These are phyloP conservation scores for Dolichopus griseipennis DNA, from an alignment of 2,888 invertebrate genomes.

Conservation along the genomic window DNA sequence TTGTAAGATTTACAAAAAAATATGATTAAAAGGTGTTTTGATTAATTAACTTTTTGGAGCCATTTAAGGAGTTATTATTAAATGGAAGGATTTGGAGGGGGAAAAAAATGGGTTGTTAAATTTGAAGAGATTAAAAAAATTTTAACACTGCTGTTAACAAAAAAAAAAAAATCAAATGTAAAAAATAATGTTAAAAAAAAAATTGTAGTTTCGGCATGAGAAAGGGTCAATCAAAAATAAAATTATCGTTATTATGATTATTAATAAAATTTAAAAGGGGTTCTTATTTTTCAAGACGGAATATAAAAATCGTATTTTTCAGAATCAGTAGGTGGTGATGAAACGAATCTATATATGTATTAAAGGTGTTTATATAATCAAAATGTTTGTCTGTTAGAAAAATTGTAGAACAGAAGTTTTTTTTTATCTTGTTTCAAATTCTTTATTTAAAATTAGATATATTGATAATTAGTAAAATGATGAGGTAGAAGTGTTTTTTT, in stretches of 20 bases:
- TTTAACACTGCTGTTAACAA: background rate
- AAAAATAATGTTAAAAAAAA: too few relatives aligned
- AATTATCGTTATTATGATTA: background rate
- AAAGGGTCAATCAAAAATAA: background rate
- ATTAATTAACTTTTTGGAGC: constrained; percentile 4
- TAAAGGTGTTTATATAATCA: too few relatives aligned
- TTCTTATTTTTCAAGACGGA: background rate
- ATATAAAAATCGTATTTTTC: background rate
- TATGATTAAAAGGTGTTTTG: background rate
- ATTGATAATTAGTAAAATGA: too few relatives aligned
- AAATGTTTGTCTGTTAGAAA: too few relatives aligned
- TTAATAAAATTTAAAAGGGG: background rate
- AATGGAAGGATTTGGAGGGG: background rate
- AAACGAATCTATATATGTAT: background rate
- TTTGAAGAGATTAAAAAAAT: background rate
- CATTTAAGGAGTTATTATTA: constrained; percentile 4
- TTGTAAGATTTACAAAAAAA: background rate
- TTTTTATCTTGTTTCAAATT: too few relatives aligned
- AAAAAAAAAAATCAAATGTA: too few relatives aligned
- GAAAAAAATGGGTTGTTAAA: background rate
- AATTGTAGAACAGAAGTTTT: too few relatives aligned
- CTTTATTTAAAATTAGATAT: too few relatives aligned
- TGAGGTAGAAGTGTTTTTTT: too few relatives aligned
- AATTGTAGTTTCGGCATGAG: background rate
- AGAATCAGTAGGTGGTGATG: background rate